phyloP scores from a whole-genome alignment of 2,888 invertebrate genomes.

The Latrodectus elegans region DNA sequence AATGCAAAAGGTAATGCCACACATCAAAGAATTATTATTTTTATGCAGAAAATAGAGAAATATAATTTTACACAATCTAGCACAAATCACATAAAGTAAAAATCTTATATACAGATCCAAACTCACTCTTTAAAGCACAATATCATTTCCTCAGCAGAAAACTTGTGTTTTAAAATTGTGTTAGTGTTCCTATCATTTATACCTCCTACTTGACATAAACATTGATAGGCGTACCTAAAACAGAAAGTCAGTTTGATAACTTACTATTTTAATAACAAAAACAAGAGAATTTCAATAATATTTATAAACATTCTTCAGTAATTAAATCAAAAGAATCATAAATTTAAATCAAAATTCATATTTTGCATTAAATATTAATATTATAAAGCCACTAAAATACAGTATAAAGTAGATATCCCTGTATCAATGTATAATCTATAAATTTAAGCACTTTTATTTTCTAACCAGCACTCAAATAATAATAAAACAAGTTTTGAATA shows the following conservation, averaged over 20 bases:
- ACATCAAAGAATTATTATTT: no score
- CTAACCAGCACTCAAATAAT: no score
- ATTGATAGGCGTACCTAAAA: conserved; percentile 53
- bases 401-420: not conserved
- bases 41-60: no score
- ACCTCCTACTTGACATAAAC: conserved; percentile 30
- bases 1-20: no score
- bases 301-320: not conserved
- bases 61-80: no score
- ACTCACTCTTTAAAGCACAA: conserved; percentile 41
- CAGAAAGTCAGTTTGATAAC: not conserved
- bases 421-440: no score
- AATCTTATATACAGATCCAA: not conserved
- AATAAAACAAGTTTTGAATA: no score
- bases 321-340: no score
- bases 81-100: no score
- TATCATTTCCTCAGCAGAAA: conserved; percentile 19
- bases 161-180: conserved; percentile 1
- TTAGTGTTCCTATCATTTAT: not conserved
- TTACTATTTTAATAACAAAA: no score
- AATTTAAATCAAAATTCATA: no score
- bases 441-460: no score
- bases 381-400: not conserved
- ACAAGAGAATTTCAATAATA: not conserved
- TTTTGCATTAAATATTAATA: not conserved